Evolutionary conservation across 2,797 vertebrate genomes (phyloP).

Genomic region (Danio kyathit): DNA sequence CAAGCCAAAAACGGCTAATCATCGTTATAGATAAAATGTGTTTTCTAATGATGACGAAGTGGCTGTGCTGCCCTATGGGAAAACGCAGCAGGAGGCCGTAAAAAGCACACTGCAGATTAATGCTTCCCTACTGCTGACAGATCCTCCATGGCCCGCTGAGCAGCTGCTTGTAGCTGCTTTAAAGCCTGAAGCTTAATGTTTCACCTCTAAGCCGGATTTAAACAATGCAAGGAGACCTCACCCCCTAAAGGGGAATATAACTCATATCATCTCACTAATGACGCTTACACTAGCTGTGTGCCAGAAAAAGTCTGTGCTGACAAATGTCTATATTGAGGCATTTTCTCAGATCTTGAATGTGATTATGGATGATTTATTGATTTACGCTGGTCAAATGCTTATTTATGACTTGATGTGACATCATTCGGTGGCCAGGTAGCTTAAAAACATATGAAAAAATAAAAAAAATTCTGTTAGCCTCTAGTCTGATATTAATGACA

Average conservation of each 20-base stretch:
- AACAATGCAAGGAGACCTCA: constrained; percentile 37
- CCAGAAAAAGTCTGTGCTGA: neutral
- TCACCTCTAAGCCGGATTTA: constrained; percentile 41
- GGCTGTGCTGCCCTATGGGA: constrained; percentile 28
- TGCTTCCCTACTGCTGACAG: constrained; percentile 16
- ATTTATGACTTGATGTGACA: neutral
- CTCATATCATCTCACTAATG: constrained; percentile 31
- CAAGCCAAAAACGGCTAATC: constrained; percentile 42
- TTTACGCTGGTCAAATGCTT: neutral
- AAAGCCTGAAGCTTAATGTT: constrained; percentile 49
- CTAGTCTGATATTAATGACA: constrained; percentile 6
- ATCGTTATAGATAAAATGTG: constrained; percentile 53
- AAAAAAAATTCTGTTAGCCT: neutral
- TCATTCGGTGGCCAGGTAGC: neutral
- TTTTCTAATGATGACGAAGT: constrained; percentile 30
- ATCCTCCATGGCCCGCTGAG: constrained; percentile 26
- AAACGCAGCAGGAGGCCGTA: constrained; percentile 43
- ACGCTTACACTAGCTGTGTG: constrained; percentile 12
- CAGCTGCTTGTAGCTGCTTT: constrained; percentile 29
- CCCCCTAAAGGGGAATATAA: constrained; percentile 24
- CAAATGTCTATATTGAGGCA: constrained; percentile 13
- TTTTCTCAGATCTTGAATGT: neutral
- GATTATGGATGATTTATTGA: neutral
- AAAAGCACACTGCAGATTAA: constrained; percentile 37
- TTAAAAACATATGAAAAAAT: neutral